phyloP scores from a whole-genome alignment of 2,113 vertebrate species.

The Carlito syrichta region DNA sequence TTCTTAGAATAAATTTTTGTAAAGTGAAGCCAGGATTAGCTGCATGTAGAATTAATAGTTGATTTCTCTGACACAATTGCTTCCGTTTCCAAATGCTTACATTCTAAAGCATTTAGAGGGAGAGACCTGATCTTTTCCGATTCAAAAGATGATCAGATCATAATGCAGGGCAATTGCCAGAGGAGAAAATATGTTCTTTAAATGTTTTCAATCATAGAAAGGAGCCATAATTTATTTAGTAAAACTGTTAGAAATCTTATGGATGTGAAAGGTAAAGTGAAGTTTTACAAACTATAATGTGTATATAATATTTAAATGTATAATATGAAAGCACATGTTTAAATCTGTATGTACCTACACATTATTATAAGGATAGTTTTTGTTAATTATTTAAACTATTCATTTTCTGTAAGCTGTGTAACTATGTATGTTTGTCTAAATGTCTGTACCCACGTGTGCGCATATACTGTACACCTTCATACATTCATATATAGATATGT shows the following conservation, averaged over 20 bases:
- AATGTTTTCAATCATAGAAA: neutral
- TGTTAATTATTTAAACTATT: conserved; percentile 10
- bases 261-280: neutral
- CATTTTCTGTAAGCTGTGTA: neutral
- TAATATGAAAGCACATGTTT: conserved; percentile 13
- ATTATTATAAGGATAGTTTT: conserved; percentile 2
- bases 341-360: neutral
- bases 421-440: neutral
- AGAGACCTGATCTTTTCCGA: neutral
- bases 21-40: neutral
- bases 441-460: neutral
- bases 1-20: conserved; percentile 6
- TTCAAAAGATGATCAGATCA: neutral
- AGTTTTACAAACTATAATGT: neutral
- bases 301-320: neutral
- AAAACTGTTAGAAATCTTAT: neutral
- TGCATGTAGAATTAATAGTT: neutral
- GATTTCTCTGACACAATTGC: neutral
- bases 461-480: too few relatives aligned
- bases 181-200: neutral
- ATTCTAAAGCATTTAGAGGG: neutral
- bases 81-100: neutral
- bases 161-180: neutral
- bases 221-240: neutral
- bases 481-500: neutral